A percentile compares a stretch with the other conserved stretches of the same genome.
Evolutionary conservation across 1,140 invertebrate genomes (phyloP).

Genomic region (Macrocentrus cingulum): DNA sequence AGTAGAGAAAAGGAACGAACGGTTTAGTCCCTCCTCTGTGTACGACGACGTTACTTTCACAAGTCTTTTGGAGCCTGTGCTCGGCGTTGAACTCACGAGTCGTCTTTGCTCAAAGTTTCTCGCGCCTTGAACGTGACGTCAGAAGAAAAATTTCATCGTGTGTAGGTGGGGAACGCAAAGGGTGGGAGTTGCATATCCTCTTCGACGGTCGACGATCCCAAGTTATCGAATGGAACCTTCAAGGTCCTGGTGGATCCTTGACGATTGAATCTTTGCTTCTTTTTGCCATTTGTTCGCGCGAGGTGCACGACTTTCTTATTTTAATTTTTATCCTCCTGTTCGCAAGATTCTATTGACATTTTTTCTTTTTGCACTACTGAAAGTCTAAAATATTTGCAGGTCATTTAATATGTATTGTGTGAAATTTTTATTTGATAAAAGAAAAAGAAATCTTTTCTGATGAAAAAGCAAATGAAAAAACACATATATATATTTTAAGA

Average conservation of each 20-base stretch:
- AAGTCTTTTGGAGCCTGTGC: constrained; percentile 31
- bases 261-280: constrained; percentile 10
- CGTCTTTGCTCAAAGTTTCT: constrained; percentile 8
- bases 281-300: background rate
- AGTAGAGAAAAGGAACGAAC: constrained; percentile 23
- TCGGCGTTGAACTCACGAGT: constrained; percentile 12
- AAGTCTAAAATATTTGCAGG: no score
- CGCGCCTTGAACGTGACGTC: constrained; percentile 24
- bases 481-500: no score
- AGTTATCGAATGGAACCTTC: constrained; percentile 17
- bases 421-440: no score
- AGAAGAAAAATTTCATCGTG: constrained; percentile 22
- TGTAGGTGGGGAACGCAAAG: background rate
- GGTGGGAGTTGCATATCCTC: constrained; percentile 8
- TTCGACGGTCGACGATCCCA: constrained; percentile 28
- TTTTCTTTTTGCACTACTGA: no score
- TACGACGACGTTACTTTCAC: constrained; percentile 46
- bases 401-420: no score
- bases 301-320: background rate
- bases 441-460: no score
- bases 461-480: no score
- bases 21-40: constrained; percentile 19
- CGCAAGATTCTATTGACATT: no score
- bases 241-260: constrained; percentile 28
- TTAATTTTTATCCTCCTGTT: no score